phyloP scores from a whole-genome alignment of 2,113 vertebrate genomes.

The Phocoena phocoena region DNA sequence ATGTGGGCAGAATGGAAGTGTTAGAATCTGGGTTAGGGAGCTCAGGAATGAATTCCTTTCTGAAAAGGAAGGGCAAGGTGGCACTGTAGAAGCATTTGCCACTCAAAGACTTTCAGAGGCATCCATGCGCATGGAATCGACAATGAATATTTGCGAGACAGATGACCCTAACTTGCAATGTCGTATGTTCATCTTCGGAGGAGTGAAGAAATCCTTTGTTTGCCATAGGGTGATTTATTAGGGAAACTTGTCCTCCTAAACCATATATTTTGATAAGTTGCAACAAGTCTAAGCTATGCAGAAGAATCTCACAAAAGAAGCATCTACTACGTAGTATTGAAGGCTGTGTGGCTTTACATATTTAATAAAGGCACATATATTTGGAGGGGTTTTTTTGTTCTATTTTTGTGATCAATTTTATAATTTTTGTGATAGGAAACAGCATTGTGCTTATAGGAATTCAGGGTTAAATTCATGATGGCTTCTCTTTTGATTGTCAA shows the following conservation, averaged over 20 bases:
- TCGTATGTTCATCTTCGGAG: not conserved
- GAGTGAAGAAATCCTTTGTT: not conserved
- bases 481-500: not conserved
- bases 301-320: not conserved
- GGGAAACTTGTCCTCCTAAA: conserved; percentile 14
- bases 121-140: not conserved
- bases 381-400: not conserved
- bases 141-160: not conserved
- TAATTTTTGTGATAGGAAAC: not conserved
- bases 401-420: not conserved
- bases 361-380: not conserved
- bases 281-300: not conserved
- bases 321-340: not conserved
- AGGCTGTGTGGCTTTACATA: not conserved
- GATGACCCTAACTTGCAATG: not conserved
- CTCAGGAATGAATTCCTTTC: not conserved
- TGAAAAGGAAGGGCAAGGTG: not conserved
- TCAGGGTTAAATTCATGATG: not conserved
- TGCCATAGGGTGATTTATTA: not conserved
- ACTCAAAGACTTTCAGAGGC: not conserved
- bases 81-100: not conserved
- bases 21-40: not conserved
- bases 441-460: not conserved
- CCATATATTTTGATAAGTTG: not conserved
- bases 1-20: not conserved